phyloP scores from a whole-genome alignment of 1,140 invertebrate genomes.

The Artemia franciscana region DNA sequence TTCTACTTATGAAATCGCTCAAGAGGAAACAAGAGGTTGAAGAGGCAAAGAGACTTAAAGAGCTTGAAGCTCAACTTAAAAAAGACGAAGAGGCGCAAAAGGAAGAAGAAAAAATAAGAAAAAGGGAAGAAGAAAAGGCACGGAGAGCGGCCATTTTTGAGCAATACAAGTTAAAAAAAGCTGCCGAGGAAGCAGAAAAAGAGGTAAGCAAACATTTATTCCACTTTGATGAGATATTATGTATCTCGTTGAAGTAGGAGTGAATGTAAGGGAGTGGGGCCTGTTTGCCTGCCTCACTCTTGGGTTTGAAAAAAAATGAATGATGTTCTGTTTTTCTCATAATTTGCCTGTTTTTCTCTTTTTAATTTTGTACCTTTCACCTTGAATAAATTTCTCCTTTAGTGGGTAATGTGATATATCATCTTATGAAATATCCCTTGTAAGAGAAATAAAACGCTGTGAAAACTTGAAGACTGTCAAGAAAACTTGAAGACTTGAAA shows the following conservation, averaged over 20 bases:
- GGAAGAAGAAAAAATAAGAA: constrained; percentile 54
- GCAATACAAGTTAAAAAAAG: constrained; percentile 83
- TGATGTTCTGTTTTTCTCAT: neutral
- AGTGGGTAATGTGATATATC: constrained; percentile 1
- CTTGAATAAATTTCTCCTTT: constrained; percentile 17
- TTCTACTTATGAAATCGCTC: constrained; percentile 58
- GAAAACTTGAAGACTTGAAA: too few relatives aligned
- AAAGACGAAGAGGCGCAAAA: constrained; percentile 54
- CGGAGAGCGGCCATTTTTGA: constrained; percentile 68
- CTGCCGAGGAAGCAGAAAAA: constrained; percentile 67
- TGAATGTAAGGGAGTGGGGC: constrained; percentile 18
- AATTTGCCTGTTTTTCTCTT: neutral
- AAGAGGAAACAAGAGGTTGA: constrained; percentile 70
- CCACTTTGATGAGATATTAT: neutral
- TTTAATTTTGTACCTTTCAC: neutral
- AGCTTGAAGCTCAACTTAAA: constrained; percentile 52
- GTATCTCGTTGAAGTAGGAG: constrained; percentile 8
- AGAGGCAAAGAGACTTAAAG: constrained; percentile 54
- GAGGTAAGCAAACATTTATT: constrained; percentile 30
- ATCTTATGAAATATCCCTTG: too few relatives aligned
- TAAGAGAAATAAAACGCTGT: too few relatives aligned
- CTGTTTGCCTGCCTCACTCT: too few relatives aligned
- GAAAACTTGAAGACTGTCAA: too few relatives aligned
- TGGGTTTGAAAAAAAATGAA: too few relatives aligned
- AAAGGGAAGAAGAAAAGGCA: constrained; percentile 72